These are phyloP conservation scores for Hyperoodon ampullatus DNA, from an alignment of 2,113 vertebrate species.

Conservation along the genomic window DNA sequence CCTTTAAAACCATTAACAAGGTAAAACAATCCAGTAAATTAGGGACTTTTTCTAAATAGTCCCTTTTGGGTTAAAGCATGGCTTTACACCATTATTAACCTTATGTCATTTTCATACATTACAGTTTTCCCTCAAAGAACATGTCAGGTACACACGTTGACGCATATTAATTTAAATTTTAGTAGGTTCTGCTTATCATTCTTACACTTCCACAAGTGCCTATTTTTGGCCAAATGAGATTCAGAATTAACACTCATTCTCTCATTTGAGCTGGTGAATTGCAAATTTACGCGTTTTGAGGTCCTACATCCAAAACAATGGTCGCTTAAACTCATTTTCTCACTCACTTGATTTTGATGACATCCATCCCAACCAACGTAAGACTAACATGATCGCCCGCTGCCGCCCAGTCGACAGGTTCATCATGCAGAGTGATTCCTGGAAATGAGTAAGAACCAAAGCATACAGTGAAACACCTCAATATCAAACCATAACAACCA, in stretches of 20 bases:
- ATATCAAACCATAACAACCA: constrained; percentile 83
- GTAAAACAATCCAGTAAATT: background rate
- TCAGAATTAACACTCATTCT: constrained; percentile 75
- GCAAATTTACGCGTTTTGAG: constrained; percentile 63
- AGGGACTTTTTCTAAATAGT: constrained; percentile 23
- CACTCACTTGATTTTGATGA: constrained; percentile 99
- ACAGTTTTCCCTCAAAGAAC: constrained; percentile 23
- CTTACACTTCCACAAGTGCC: background rate
- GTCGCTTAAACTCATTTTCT: constrained; percentile 80
- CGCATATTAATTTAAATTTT: constrained; percentile 72
- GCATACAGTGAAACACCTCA: constrained; percentile 85
- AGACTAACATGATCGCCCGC: constrained; percentile 98
- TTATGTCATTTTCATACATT: background rate
- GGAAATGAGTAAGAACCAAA: constrained; percentile 89
- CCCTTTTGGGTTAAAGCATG: background rate
- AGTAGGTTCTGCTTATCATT: constrained; percentile 38
- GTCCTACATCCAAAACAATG: constrained; percentile 78
- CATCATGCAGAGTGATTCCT: constrained; percentile 97
- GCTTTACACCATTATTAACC: background rate
- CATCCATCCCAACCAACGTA: constrained; percentile 98
- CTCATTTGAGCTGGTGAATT: constrained; percentile 75
- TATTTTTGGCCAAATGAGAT: constrained; percentile 3
- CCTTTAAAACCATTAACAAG: constrained; percentile 31
- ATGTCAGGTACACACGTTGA: constrained; percentile 29
- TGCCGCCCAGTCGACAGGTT: constrained; percentile 96